phyloP scores from a whole-genome alignment of 2,797 vertebrate genomes.

The Spea hammondii region DNA sequence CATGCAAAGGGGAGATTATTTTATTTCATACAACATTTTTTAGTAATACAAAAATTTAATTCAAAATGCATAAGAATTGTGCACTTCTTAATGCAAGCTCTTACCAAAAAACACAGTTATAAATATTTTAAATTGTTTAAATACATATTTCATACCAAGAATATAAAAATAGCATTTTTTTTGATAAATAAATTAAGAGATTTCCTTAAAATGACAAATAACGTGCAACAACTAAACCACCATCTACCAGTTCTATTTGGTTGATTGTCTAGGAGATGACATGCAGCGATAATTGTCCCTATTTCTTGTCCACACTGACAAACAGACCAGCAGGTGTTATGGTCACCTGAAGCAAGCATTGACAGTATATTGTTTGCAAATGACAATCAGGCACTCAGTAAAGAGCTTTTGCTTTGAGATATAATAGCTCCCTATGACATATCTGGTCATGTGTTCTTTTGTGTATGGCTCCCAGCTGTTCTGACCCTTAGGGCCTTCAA shows the following conservation, averaged over 20 bases:
- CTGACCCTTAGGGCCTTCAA: slow-evolving; percentile 65
- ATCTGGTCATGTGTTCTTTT: slow-evolving; percentile 58
- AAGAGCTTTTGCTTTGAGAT: slow-evolving; percentile 62
- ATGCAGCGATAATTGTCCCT: slow-evolving; percentile 75
- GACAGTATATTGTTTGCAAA: slow-evolving; percentile 65
- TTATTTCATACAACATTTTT: slow-evolving; percentile 61
- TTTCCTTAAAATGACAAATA: slow-evolving; percentile 78
- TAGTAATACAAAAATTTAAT: slow-evolving; percentile 66
- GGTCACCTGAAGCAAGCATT: slow-evolving; percentile 62
- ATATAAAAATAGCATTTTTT: slow-evolving; percentile 78
- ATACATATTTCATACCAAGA: slow-evolving; percentile 74
- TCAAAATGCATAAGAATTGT: slow-evolving; percentile 65
- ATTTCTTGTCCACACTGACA: slow-evolving; percentile 64
- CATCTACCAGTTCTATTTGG: slow-evolving; percentile 72
- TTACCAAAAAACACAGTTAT: slow-evolving; percentile 72
- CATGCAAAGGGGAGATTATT: slow-evolving; percentile 67
- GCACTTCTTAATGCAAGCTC: slow-evolving; percentile 71
- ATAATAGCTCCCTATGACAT: slow-evolving; percentile 62
- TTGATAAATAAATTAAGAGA: slow-evolving; percentile 71
- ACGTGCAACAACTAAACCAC: slow-evolving; percentile 71
- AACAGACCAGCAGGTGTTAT: slow-evolving; percentile 69
- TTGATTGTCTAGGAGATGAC: slow-evolving; percentile 78
- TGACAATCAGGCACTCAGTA: slow-evolving; percentile 64
- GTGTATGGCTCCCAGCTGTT: slow-evolving; percentile 66
- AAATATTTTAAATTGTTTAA: slow-evolving; percentile 74